Base-by-base conservation (phyloP, 2,113 vertebrate species). In the Eulacestoma nigropectus region DNA sequence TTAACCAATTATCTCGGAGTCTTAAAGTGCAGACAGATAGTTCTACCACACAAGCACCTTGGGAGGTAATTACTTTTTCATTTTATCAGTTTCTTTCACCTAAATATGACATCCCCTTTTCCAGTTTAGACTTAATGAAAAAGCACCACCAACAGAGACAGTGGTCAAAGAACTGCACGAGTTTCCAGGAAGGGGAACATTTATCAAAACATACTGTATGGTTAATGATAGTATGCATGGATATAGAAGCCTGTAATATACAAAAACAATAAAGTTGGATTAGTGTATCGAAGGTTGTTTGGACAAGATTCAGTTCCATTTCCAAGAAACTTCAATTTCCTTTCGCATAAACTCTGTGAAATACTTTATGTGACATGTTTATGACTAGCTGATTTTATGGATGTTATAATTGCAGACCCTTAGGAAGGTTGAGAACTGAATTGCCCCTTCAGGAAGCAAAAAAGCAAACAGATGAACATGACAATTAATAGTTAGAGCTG, bases 201-300 rank as follows among this genome's bases (percentile, higher is more conserved):
- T 96, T 97, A 96, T 95, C 79, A 97, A 97, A 97, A 98, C 94
- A 98, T 91, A 93, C 96, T 91, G 12, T 93, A 97, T 85, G 67
- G 87, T 97, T 98, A 97, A 97, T 98, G 95, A 97, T 98, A 97
- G 83, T 37, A 84, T 76, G 52, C 70, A 97, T 18, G 77, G 94
- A 93, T 96, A 95, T 96, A 97, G 85, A 91, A 80, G 76, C 26
- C 92, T 96, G 88, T 98, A 98, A 97, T 95, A 87, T 97, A 98
- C 97, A 98, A 98, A 97, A 99, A 98, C 98, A 98, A 97, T 98
- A 98, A 98, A 96, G 97, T 91, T 98, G 81, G 46, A 95, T 96
- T 94, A 95, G 91, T 94, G 63, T 95, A 97, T 96, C 21, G 49
- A 91, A 97, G 83, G 93, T 93, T 98, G 98, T 99, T 98, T 99